phyloP scores from a whole-genome alignment of 2,888 invertebrate species.

The Cataglyphis cursor region DNA sequence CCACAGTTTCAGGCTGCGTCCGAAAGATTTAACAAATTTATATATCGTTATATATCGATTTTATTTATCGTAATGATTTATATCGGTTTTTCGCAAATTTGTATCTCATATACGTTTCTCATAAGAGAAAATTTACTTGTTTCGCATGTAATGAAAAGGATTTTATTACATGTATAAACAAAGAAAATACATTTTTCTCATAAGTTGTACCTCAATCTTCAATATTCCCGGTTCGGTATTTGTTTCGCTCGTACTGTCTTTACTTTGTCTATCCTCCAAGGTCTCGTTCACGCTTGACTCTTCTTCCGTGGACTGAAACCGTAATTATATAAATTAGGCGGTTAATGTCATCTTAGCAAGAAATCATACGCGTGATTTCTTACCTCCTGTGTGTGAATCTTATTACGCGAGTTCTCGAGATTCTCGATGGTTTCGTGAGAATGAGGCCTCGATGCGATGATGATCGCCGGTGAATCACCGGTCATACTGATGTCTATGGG shows the following conservation, averaged over 20 bases:
- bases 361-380: background rate
- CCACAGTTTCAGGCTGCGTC: constrained; percentile 49
- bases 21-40: background rate
- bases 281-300: constrained; percentile 56
- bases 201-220: constrained; percentile 67
- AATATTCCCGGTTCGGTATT: constrained; percentile 70
- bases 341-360: background rate
- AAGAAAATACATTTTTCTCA: background rate
- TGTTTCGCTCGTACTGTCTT: constrained; percentile 69
- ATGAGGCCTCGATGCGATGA: constrained; percentile 76
- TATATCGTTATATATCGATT: background rate
- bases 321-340: background rate
- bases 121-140: background rate
- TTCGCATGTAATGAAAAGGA: background rate
- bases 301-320: constrained; percentile 61
- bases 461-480: constrained; percentile 69
- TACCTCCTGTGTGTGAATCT: constrained; percentile 56
- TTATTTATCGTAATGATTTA: background rate
- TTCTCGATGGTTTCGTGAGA: constrained; percentile 69
- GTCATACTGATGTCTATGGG: constrained; percentile 33
- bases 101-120: background rate
- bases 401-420: constrained; percentile 51
- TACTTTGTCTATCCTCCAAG: constrained; percentile 63
- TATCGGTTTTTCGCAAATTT: background rate
- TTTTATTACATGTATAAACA: background rate